Conservation (phyloP, 2,797 vertebrate genomes). For the Enteromius anoplus region DNA sequence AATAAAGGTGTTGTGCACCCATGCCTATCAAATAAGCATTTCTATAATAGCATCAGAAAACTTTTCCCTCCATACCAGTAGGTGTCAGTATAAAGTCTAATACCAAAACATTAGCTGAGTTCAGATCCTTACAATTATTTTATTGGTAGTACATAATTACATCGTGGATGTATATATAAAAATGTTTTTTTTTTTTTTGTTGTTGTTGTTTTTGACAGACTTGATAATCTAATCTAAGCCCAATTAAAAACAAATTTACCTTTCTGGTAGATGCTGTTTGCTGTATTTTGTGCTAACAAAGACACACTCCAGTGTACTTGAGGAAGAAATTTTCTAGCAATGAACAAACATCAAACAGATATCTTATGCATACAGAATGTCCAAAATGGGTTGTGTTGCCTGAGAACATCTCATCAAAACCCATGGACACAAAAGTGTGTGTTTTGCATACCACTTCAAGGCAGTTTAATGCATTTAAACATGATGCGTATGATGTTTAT, state of each 20-base stretch:
- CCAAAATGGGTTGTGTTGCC: conserved; percentile 33
- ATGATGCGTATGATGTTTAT: background rate
- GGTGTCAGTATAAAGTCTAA: background rate
- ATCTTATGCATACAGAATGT: conserved; percentile 40
- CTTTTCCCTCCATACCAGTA: background rate
- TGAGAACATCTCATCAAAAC: conserved; percentile 19
- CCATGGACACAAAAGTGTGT: conserved; percentile 27
- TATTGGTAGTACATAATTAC: background rate
- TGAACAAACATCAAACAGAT: conserved; percentile 41
- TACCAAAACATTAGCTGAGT: background rate
- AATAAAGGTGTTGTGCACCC: background rate
- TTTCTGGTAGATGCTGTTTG: background rate
- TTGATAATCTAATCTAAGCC: background rate
- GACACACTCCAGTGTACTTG: background rate
- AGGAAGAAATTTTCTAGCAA: conserved; percentile 40
- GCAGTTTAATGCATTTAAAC: conserved; percentile 19
- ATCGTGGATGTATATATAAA: background rate
- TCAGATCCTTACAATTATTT: background rate
- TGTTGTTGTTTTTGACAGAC: background rate
- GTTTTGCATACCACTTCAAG: conserved; percentile 19
- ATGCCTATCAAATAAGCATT: background rate
- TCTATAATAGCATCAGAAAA: background rate
- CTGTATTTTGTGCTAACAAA: conserved; percentile 10
- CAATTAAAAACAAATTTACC: background rate
- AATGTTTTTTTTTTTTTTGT: no score